Conservation (phyloP, 2,113 vertebrate species). For the Nothobranchius kuhntae region DNA sequence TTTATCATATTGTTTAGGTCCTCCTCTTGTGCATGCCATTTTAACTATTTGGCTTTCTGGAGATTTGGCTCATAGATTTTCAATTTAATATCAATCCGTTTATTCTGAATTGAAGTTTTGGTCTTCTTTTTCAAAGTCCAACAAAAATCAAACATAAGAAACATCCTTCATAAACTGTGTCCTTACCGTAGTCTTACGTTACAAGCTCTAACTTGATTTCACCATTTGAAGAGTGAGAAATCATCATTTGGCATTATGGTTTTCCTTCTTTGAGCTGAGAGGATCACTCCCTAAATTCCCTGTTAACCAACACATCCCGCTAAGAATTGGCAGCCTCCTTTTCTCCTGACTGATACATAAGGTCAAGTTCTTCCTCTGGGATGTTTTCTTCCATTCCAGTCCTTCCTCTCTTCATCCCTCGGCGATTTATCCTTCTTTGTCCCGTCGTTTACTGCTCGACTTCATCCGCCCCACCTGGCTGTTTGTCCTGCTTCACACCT, state of each 20-base stretch:
- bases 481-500: background rate
- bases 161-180: background rate
- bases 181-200: background rate
- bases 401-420: conserved; percentile 26
- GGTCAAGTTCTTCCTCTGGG: conserved; percentile 47
- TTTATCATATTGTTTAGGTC: too few relatives aligned
- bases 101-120: too few relatives aligned
- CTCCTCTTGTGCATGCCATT: too few relatives aligned
- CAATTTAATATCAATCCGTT: too few relatives aligned
- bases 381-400: conserved; percentile 44
- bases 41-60: too few relatives aligned
- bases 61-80: too few relatives aligned
- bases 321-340: conserved; percentile 27
- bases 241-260: conserved; percentile 51
- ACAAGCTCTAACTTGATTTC: conserved; percentile 8
- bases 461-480: conserved; percentile 9
- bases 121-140: background rate
- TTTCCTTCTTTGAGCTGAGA: conserved; percentile 37
- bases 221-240: conserved; percentile 36
- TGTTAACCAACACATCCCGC: conserved; percentile 67
- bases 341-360: conserved; percentile 28
- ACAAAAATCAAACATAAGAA: background rate
- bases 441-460: conserved; percentile 19
- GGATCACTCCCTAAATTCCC: conserved; percentile 38
- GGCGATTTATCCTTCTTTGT: conserved; percentile 17